A percentile compares a stretch with the other conserved stretches of the same genome.
phyloP scores from a whole-genome alignment of 2,113 vertebrate species.

The Hippocampus abdominalis region DNA sequence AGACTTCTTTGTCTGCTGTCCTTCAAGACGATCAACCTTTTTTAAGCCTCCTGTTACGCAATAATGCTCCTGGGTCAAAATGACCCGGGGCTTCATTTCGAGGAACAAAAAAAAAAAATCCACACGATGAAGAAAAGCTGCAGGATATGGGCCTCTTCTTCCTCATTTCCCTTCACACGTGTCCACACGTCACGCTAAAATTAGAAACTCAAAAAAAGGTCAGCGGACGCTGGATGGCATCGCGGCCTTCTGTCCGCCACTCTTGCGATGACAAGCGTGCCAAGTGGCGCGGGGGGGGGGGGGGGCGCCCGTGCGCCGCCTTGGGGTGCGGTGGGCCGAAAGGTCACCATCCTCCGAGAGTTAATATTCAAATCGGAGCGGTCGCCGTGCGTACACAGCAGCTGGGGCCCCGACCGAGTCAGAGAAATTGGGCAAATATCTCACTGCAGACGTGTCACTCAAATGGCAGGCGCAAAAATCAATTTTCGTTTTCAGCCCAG shows the following conservation, averaged over 20 bases:
- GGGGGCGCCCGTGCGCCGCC: slow-evolving; percentile 31
- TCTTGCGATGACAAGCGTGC: slow-evolving; percentile 36
- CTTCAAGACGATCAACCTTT: neutral
- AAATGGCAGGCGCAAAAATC: slow-evolving; percentile 51
- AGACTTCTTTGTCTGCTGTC: neutral
- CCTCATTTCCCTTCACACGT: slow-evolving; percentile 37
- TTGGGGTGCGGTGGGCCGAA: slow-evolving; percentile 25
- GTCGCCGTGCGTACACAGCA: slow-evolving; percentile 12
- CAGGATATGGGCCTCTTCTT: slow-evolving; percentile 11
- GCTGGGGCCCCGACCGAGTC: slow-evolving; percentile 3
- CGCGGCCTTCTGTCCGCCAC: slow-evolving; percentile 37
- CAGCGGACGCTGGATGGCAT: slow-evolving; percentile 49
- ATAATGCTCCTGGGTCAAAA: neutral
- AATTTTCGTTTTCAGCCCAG: slow-evolving; percentile 58
- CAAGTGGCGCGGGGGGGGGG: slow-evolving; percentile 38
- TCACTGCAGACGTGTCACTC: slow-evolving; percentile 9
- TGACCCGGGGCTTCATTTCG: neutral
- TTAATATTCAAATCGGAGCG: slow-evolving; percentile 30
- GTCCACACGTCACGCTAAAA: slow-evolving; percentile 47
- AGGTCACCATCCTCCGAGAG: slow-evolving; percentile 20
- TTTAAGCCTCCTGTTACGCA: neutral
- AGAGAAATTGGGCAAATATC: slow-evolving; percentile 6
- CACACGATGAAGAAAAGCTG: slow-evolving; percentile 14
- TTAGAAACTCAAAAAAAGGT: slow-evolving; percentile 64
- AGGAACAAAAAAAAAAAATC: no score